Base-by-base conservation (phyloP, 2,797 vertebrate genomes). In the Merluccius polli region DNA sequence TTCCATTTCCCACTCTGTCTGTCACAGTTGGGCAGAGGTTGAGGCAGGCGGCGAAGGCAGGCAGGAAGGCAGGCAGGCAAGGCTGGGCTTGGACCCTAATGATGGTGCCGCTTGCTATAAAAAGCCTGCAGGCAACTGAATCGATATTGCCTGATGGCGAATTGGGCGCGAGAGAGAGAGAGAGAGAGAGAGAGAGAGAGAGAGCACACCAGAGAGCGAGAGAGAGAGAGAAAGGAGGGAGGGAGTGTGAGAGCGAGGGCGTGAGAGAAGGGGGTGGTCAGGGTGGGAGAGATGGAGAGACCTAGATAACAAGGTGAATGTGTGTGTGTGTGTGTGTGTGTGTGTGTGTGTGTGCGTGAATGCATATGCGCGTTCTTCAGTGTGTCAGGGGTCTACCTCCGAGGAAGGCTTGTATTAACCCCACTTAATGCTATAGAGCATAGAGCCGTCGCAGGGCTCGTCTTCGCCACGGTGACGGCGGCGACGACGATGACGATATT, bases 111-210 rank as follows among this genome's bases (percentile, higher is more conserved):
- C 85, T 83, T 89, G 87, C 91, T 93, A 92, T 91, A 92, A 93
- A 93, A 93, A 92, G 88, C 80, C 87, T 84, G 80, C 82, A 87
- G 90, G 89, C 87, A 78, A 82, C 87, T 89, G 84, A 90, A 93
- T 94, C 89, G 69, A 92, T 93, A 90, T 81, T 85, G 83, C 81
- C 88, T 89, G 86, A 91, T 93, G 89, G 88, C 87, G 88, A 85
- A 87, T 84, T 86, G 85, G 86, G 86, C 80, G 35, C 9, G 67
- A 29, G 13, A 69, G 67, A 27, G 27, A 27, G 24, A 29, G 67
- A 13, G 27, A 52, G 10, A 52, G 72, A 73, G 15, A 18, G 72
- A 52, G 48, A 59, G 72, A 73, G 13, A 38, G 36, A 31, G 15
- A 24, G 2, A 41, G 36, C n/a, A n/a, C n/a, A n/a, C n/a, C n/a